These are phyloP conservation scores for Dasypogon diadema DNA, from an alignment of 2,888 invertebrate species.

Conservation along the genomic window DNA sequence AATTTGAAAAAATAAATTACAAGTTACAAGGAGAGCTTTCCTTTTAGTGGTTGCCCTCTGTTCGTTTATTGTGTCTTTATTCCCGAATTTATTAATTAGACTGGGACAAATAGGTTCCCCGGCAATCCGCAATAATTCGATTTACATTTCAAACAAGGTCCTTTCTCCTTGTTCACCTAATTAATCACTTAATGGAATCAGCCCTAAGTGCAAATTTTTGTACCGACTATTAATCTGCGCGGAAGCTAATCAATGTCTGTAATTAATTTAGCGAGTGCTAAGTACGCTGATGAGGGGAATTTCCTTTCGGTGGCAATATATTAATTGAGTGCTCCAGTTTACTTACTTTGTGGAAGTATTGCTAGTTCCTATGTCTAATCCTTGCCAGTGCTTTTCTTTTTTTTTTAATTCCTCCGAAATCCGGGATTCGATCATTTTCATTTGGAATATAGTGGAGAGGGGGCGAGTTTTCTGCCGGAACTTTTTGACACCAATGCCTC, in stretches of 20 bases:
- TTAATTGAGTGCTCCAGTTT: too few relatives aligned
- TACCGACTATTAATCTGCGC: constrained; percentile 54
- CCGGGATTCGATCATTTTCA: too few relatives aligned
- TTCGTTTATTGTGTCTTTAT: not conserved
- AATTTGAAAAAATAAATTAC: too few relatives aligned
- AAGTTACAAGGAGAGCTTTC: too few relatives aligned
- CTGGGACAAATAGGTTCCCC: constrained; percentile 28
- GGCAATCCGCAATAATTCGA: constrained; percentile 52
- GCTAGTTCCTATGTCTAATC: too few relatives aligned
- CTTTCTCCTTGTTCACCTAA: constrained; percentile 41
- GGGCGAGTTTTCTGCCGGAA: too few relatives aligned
- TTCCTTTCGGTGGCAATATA: not conserved
- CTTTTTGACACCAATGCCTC: too few relatives aligned
- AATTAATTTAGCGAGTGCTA: constrained; percentile 54
- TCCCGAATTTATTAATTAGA: constrained; percentile 36
- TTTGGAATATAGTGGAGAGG: too few relatives aligned
- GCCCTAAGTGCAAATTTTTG: constrained; percentile 57
- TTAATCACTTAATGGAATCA: constrained; percentile 57
- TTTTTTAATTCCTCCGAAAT: too few relatives aligned
- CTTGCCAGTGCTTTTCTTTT: too few relatives aligned
- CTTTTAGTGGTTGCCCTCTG: too few relatives aligned
- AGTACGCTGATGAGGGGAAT: not conserved
- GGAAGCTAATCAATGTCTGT: constrained; percentile 55
- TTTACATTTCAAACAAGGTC: constrained; percentile 52
- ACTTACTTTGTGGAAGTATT: too few relatives aligned